Conservation (phyloP, 2,888 invertebrate genomes). For the Pyralis farinalis region DNA sequence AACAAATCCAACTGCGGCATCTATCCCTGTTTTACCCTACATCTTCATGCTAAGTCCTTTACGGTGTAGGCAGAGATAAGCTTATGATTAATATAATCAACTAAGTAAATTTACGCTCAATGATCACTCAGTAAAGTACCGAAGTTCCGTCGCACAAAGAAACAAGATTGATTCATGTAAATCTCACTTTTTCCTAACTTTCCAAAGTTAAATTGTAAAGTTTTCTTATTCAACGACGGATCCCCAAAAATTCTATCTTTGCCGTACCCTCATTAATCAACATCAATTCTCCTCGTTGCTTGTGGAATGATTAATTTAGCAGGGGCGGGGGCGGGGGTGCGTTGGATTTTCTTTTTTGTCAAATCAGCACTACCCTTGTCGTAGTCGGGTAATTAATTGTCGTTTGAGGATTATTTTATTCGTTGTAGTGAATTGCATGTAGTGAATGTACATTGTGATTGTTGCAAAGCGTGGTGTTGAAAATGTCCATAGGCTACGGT, state of each 20-base stretch:
- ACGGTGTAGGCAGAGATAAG: no score
- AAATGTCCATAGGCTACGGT: no score
- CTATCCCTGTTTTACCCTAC: no score
- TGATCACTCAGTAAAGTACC: background rate
- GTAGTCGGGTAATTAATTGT: background rate
- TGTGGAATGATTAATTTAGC: conserved; percentile 26
- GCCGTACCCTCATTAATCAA: conserved; percentile 28
- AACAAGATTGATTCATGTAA: background rate
- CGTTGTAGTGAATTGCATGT: background rate
- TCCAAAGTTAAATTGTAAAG: conserved; percentile 2
- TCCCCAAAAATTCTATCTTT: conserved; percentile 11
- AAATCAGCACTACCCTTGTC: conserved; percentile 2
- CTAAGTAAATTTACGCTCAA: no score
- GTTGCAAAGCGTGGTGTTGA: no score
- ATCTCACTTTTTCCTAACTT: background rate
- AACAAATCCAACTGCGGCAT: no score
- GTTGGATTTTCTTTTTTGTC: conserved; percentile 11
- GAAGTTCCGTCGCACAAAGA: background rate
- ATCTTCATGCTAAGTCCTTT: no score
- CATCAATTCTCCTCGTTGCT: conserved; percentile 31
- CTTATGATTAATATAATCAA: no score
- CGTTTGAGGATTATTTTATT: background rate
- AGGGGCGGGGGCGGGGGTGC: conserved; percentile 10
- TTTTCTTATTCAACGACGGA: conserved; percentile 1
- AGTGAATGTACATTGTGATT: no score